phyloP scores from a whole-genome alignment of 2,888 invertebrate genomes.

The Eilema griseolum region DNA sequence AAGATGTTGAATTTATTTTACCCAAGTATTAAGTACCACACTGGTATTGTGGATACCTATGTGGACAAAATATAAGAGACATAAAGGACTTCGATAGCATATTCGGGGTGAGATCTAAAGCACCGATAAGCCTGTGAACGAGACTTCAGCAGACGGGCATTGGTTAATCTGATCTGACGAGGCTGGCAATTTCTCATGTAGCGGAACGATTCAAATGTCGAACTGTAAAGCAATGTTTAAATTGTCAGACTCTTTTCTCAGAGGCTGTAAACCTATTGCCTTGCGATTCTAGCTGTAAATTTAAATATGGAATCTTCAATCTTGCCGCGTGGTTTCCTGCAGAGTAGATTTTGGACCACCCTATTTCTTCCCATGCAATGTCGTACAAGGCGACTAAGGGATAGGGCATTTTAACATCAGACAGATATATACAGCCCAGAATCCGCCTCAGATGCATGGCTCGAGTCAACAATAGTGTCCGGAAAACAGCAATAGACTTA shows the following conservation, averaged over 20 bases:
- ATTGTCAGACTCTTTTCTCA: neutral
- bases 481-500: too few relatives aligned
- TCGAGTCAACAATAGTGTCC: too few relatives aligned
- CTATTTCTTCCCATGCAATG: too few relatives aligned
- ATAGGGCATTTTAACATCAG: too few relatives aligned
- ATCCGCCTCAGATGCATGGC: too few relatives aligned
- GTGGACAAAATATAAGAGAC: slow-evolving; percentile 10
- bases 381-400: too few relatives aligned
- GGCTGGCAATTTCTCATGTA: slow-evolving; percentile 34
- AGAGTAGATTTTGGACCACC: too few relatives aligned
- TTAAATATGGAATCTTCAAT: neutral
- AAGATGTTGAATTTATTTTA: neutral
- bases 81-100: slow-evolving; percentile 12
- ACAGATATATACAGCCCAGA: too few relatives aligned
- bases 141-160: slow-evolving; percentile 24
- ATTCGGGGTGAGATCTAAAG: slow-evolving; percentile 22
- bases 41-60: too few relatives aligned
- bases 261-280: neutral
- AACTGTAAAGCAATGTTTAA: neutral
- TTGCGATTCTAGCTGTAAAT: neutral
- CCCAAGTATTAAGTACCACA: neutral
- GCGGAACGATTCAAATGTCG: neutral
- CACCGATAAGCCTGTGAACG: slow-evolving; percentile 34
- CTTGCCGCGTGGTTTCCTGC: too few relatives aligned
- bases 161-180: slow-evolving; percentile 28